A percentile compares a stretch with the other conserved stretches of the same genome.
These are phyloP conservation scores for Zoanthus sansibaricus DNA, from an alignment of 92 coral and sea anemone genomes.

Conservation along the genomic window DNA sequence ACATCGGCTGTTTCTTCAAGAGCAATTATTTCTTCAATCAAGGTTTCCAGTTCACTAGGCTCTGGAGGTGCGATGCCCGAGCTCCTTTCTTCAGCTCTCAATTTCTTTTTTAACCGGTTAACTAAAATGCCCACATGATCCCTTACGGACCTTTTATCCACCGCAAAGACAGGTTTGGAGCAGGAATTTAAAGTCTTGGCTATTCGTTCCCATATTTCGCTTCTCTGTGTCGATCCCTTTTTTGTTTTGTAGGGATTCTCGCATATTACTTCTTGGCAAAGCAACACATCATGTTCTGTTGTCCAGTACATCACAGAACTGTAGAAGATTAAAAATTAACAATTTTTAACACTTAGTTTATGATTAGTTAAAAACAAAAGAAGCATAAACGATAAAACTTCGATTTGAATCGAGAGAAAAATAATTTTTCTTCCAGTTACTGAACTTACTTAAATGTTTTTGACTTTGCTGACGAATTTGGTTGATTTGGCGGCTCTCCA, in stretches of 20 bases:
- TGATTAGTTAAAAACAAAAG: not conserved
- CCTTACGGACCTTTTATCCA: constrained; percentile 3
- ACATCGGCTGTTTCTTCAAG: constrained; percentile 28
- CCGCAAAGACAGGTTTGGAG: not conserved
- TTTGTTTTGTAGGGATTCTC: constrained; percentile 5
- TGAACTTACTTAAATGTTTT: not conserved
- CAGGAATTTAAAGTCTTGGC: not conserved
- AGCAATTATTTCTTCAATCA: constrained; percentile 23
- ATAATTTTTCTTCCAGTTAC: not conserved
- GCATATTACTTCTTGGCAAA: constrained; percentile 2
- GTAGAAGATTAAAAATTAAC: constrained; percentile 12
- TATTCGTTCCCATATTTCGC: constrained; percentile 8
- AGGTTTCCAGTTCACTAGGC: constrained; percentile 34
- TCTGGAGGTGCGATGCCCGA: constrained; percentile 47
- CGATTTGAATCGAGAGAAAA: not conserved
- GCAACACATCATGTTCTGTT: constrained; percentile 12
- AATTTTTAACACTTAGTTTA: no score
- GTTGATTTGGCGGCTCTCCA: not conserved
- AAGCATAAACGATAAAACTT: not conserved
- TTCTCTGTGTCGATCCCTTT: constrained; percentile 2
- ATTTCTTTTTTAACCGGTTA: not conserved
- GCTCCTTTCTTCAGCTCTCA: constrained; percentile 48
- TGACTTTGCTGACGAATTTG: constrained; percentile 18
- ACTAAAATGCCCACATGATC: constrained; percentile 1
- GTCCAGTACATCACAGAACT: constrained; percentile 27